Evolutionary conservation across 23 tunicate genomes (phyloP).

Genomic region (Halocynthia aurantium): DNA sequence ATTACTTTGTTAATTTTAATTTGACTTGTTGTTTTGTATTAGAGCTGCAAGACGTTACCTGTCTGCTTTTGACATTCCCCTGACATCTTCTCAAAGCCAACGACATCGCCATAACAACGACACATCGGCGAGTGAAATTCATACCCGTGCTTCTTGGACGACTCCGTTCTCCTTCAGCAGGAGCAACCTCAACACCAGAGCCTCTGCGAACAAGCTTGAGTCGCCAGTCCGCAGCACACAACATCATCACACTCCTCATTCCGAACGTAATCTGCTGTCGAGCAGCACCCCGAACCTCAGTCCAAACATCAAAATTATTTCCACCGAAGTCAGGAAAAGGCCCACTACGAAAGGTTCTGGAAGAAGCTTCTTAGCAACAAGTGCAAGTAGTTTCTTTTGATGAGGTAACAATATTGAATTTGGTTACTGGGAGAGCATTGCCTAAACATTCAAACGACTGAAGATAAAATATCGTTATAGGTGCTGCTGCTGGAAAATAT

Average conservation of each 20-base stretch:
- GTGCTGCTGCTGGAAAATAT: too few species aligned
- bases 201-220: too few species aligned
- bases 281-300: too few species aligned
- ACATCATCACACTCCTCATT: too few species aligned
- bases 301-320: neutral
- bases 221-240: too few species aligned
- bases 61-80: neutral
- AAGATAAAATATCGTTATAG: too few species aligned
- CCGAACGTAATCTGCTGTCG: too few species aligned
- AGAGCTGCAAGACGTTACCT: neutral
- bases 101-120: neutral
- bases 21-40: neutral
- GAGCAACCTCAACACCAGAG: too few species aligned
- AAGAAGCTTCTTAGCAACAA: neutral
- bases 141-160: neutral
- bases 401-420: neutral
- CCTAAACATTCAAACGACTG: too few species aligned
- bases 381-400: slow-evolving; percentile 7
- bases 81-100: neutral
- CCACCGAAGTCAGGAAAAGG: neutral
- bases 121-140: neutral
- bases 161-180: neutral
- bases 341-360: neutral
- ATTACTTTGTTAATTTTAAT: neutral
- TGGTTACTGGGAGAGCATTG: neutral